Conservation (phyloP, 1,140 invertebrate species). For the Pinna nobilis region DNA sequence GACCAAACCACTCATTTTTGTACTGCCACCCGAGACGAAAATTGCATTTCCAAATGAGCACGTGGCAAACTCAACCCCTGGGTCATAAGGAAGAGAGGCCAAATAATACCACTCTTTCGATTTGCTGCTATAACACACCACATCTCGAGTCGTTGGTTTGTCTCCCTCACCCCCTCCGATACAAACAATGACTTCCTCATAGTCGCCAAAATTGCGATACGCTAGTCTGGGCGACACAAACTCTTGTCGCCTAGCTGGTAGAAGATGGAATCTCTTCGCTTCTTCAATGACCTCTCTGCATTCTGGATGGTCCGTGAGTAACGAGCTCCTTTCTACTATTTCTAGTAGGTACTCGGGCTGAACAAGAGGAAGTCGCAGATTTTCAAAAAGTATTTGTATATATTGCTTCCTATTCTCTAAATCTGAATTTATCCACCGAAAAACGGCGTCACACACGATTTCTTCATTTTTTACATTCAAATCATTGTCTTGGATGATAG, state of each 20-base stretch:
- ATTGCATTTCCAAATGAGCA: conserved; percentile 56
- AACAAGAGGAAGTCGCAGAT: conserved; percentile 57
- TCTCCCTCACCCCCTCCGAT: conserved; percentile 24
- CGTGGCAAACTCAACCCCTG: conserved; percentile 53
- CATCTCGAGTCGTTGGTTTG: conserved; percentile 50
- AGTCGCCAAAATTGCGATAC: conserved; percentile 26
- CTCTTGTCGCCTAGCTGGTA: conserved; percentile 43
- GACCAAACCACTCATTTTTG: conserved; percentile 45
- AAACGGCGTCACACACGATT: conserved; percentile 43
- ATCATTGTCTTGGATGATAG: conserved; percentile 50
- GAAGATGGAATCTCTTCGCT: conserved; percentile 40
- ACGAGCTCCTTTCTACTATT: conserved; percentile 4
- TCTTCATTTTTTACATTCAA: conserved; percentile 62
- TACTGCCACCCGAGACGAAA: conserved; percentile 52
- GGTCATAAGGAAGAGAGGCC: conserved; percentile 43
- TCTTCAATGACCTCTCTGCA: conserved; percentile 28
- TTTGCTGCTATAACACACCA: conserved; percentile 33
- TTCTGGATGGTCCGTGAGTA: not conserved
- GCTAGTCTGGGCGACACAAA: conserved; percentile 36
- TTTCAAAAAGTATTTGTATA: conserved; percentile 45
- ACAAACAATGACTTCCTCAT: conserved; percentile 39
- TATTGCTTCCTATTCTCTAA: conserved; percentile 15
- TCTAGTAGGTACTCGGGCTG: conserved; percentile 35
- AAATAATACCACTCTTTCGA: conserved; percentile 47
- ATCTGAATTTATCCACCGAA: conserved; percentile 52